Evolutionary conservation across 2,113 vertebrate genomes (phyloP), one percentile per base, ranked within the genome.

Genomic region (Lepidiolamprologus cunningtoni): DNA sequence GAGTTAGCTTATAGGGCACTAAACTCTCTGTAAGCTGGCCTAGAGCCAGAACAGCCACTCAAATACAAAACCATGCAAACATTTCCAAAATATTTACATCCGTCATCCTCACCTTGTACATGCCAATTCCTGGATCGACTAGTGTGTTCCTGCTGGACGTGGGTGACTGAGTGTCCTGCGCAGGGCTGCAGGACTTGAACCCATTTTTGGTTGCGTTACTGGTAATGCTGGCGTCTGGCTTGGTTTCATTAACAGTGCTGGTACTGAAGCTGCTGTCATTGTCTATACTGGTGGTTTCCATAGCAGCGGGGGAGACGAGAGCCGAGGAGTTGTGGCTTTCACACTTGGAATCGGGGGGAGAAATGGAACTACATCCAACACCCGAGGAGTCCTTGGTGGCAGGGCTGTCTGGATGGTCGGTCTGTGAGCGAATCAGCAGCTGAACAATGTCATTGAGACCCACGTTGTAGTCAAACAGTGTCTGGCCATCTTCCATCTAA

Each of bases 381-480:
- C 80, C 94, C n/a, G 96, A 96, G 40, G 94, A 90, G 92, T 97
- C 97, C 95, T 97, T 96, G 92, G 95, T 84, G 91, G 93, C 91
- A 81, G 97, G 96, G 89, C 96, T 95, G 68, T 97, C 96, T 40
- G 97, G 95, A 92, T 97, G 93, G 93, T 98, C 97, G 16, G 97
- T 95, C 81, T 98, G 97, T 54, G 98, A 97, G 84, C 98, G 98
- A 92, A 98, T 98, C 87, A 99, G 96, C 90, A 99, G 97, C 95
- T 99, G 98, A 94, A 99, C 97, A 90, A 99, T 99, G 95, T 99
- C 98, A 89, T 99, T 99, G 90, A 99, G 97, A 91, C 98, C 98
- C 91, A 99, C 98, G 89, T 98, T 97, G 93, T 99, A 99, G 95
- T 99, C 98, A 95, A 99, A 99, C 88, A 99, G 97, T 45, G 98